Percentiles rank a stretch among this genome's conserved stretches.
phyloP scores from a whole-genome alignment of 1,140 invertebrate genomes.

The Sipha flava region DNA sequence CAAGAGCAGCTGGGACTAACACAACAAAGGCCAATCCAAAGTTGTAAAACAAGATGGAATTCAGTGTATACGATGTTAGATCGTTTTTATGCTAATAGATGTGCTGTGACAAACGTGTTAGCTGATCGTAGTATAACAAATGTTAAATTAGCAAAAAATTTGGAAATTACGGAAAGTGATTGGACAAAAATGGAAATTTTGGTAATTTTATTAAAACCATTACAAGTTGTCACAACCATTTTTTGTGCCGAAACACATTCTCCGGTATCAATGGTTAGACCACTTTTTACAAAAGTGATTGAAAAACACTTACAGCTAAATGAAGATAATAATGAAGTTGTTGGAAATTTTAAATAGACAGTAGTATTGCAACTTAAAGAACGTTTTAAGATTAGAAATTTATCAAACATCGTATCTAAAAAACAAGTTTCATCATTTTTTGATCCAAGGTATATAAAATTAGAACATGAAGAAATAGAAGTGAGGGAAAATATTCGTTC shows the following conservation, averaged over 20 bases:
- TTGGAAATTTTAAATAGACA: not conserved
- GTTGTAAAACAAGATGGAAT: conserved; percentile 24
- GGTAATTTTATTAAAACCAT: not conserved
- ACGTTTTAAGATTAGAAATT: too few species aligned
- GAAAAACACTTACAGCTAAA: not conserved
- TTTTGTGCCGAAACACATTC: not conserved
- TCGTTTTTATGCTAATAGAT: conserved; percentile 8
- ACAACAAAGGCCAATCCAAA: not conserved
- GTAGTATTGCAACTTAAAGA: not conserved
- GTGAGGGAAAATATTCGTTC: not conserved
- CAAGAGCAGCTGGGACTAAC: not conserved
- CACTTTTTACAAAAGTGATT: not conserved
- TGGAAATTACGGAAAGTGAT: not conserved
- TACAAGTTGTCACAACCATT: not conserved
- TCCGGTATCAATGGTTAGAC: not conserved
- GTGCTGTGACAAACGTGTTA: not conserved
- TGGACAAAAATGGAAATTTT: not conserved
- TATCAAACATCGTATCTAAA: not conserved
- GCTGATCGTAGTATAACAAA: not conserved
- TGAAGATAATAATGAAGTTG: not conserved
- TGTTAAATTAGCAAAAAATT: not conserved
- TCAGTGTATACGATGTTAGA: conserved; percentile 21
- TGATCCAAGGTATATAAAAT: not conserved
- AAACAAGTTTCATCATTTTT: not conserved
- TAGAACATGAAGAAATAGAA: not conserved